A percentile compares a stretch with the other conserved stretches of the same genome.
phyloP scores from a whole-genome alignment of 2,888 invertebrate genomes.

The Athalia cordata region DNA sequence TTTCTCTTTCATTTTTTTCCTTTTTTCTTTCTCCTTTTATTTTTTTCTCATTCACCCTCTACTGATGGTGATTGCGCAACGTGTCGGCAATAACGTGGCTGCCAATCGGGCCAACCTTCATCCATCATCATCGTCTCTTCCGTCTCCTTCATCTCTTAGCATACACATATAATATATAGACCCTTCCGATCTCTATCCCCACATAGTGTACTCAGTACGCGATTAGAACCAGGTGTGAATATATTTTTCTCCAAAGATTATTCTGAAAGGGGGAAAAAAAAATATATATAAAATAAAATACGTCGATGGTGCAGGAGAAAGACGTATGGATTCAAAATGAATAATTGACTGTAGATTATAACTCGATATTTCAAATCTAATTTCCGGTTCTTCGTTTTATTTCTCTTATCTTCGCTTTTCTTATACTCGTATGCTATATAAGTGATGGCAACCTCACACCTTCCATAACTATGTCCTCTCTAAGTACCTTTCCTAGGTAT shows the following conservation, averaged over 20 bases:
- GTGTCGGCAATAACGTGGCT: slow-evolving; percentile 40
- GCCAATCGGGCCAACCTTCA: slow-evolving; percentile 37
- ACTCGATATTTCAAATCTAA: too few relatives aligned
- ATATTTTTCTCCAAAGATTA: too few relatives aligned
- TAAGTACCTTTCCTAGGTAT: slow-evolving; percentile 12
- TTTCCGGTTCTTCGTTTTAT: neutral
- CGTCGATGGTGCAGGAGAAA: too few relatives aligned
- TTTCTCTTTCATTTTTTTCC: too few relatives aligned
- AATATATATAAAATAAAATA: too few relatives aligned
- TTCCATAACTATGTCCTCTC: slow-evolving; percentile 34
- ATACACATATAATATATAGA: neutral
- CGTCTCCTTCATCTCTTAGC: slow-evolving; percentile 24
- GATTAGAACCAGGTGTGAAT: too few relatives aligned
- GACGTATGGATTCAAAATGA: too few relatives aligned
- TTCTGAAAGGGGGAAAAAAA: too few relatives aligned
- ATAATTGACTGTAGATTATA: too few relatives aligned
- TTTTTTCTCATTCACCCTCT: neutral
- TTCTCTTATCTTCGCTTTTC: neutral
- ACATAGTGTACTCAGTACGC: too few relatives aligned
- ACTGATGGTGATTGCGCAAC: slow-evolving; percentile 24
- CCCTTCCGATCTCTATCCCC: neutral
- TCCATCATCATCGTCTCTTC: slow-evolving; percentile 35
- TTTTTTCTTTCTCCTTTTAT: neutral
- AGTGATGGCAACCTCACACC: slow-evolving; percentile 24
- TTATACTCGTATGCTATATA: neutral